phyloP scores from a whole-genome alignment of 23 tunicate species.

The Halocynthia aurantium region DNA sequence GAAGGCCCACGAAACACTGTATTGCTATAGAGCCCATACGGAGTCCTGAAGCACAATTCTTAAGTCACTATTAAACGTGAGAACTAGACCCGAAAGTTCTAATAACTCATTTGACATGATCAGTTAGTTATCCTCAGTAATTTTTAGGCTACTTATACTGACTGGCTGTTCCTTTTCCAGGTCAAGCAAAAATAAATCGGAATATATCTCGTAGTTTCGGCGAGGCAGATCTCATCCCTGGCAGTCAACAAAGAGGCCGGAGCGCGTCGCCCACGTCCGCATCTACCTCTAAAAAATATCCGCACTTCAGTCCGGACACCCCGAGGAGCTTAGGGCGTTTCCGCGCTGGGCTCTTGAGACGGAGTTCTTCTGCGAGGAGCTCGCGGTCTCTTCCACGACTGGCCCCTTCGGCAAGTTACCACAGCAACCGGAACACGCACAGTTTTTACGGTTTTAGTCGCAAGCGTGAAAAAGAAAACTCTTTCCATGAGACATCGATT shows the following conservation, averaged over 20 bases:
- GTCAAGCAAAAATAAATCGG: background rate
- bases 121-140: too few relatives aligned
- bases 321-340: conserved; percentile 20
- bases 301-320: conserved; percentile 10
- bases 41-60: too few relatives aligned
- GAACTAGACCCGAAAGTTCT: too few relatives aligned
- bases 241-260: background rate
- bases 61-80: too few relatives aligned
- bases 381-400: conserved; percentile 79
- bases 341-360: conserved; percentile 29
- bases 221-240: conserved; percentile 13
- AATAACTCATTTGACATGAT: too few relatives aligned
- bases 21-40: too few relatives aligned
- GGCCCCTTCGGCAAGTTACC: conserved; percentile 43
- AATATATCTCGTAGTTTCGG: conserved; percentile 24
- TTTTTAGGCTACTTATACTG: too few relatives aligned
- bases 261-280: background rate
- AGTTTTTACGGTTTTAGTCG: conserved; percentile 18
- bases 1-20: too few relatives aligned
- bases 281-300: background rate
- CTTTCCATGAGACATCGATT: conserved; percentile 18
- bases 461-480: background rate
- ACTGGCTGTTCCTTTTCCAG: too few relatives aligned
- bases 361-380: conserved; percentile 57
- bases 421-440: conserved; percentile 11